Base-by-base conservation (phyloP, 2,888 invertebrate species). In the Thera obeliscata region DNA sequence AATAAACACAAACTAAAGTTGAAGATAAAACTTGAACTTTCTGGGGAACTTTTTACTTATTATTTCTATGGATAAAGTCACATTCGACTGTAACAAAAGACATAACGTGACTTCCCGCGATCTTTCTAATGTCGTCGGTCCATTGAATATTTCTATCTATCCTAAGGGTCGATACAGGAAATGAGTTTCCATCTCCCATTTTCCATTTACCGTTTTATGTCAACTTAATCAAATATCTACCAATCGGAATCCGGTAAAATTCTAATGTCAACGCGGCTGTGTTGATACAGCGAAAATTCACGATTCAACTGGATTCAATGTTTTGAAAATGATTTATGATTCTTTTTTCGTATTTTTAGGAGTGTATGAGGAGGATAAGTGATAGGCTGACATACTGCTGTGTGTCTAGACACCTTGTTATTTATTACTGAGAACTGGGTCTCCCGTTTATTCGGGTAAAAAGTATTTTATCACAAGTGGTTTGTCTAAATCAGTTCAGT, bases 1-100 rank as follows among this genome's bases (percentile, higher is more conserved):
- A 72, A 66, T 66, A 74, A 73, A 74, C 67, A 72, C 54, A 49
- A 65, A 65, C 63, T 57, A 59, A 68, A 70, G 72, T 73, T 74
- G 60, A 63, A 64, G 69, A 65, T 61, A 6, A 33, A 68, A 70
- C 64, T 73, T 41, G 41, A 41, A 41, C 41, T 66, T 8, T 57
- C 36, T 0, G 36, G 66, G 68, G 22, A 22, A 22, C 22, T 22
- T 22, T 22, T 22, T 22, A 22, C 22, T 22, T 22, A 22, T 22
- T 22, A 22, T 22, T 22, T 22, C 22, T 22, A 22, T 22, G 64
- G 8, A 5, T 36, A 7, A 4, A 38, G 36, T 71, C 36, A 71
- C 66, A 71, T 66, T 38, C 54, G 7, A 58, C 8, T 56, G 66
- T 67, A 61, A 58, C 8, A 9, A 35, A 8, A 1, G 22, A 22